phyloP scores from a whole-genome alignment of 64 coral and sea anemone genomes.

The Stichodactyla helianthus region DNA sequence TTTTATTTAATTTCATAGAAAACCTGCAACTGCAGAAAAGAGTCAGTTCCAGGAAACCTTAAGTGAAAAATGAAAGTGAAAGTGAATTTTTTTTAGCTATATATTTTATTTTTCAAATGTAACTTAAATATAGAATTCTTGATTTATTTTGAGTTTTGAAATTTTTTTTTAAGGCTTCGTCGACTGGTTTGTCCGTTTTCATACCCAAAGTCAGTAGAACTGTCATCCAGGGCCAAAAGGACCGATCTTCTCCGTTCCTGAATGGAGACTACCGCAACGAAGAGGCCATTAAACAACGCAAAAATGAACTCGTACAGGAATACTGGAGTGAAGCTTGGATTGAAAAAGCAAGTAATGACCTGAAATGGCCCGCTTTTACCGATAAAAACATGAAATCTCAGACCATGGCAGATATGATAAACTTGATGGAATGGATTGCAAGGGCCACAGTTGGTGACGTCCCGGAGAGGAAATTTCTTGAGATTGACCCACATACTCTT shows the following conservation, averaged over 20 bases:
- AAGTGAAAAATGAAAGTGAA: neutral
- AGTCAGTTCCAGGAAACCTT: neutral
- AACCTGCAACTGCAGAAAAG: neutral
- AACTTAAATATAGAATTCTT: too few relatives aligned
- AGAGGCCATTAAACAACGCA: neutral
- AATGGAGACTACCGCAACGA: neutral
- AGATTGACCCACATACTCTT: neutral
- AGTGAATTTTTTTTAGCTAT: neutral
- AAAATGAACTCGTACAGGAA: neutral
- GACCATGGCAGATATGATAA: neutral
- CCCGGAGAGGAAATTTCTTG: neutral
- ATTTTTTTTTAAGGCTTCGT: neutral
- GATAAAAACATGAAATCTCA: neutral
- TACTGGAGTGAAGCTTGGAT: slow-evolving; percentile 2
- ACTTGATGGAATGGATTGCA: slow-evolving; percentile 34
- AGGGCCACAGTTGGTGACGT: slow-evolving; percentile 6
- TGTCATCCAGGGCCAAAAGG: slow-evolving; percentile 12
- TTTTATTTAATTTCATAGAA: neutral
- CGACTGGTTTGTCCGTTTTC: slow-evolving; percentile 32
- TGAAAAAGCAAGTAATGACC: neutral
- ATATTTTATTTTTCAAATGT: too few relatives aligned
- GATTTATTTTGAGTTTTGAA: too few relatives aligned
- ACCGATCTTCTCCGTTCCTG: neutral
- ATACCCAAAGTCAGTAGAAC: slow-evolving; percentile 30
- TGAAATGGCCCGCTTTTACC: slow-evolving; percentile 27